These are phyloP conservation scores for Heptascelio sp. DNA, from an alignment of 2,888 invertebrate species.

Conservation along the genomic window DNA sequence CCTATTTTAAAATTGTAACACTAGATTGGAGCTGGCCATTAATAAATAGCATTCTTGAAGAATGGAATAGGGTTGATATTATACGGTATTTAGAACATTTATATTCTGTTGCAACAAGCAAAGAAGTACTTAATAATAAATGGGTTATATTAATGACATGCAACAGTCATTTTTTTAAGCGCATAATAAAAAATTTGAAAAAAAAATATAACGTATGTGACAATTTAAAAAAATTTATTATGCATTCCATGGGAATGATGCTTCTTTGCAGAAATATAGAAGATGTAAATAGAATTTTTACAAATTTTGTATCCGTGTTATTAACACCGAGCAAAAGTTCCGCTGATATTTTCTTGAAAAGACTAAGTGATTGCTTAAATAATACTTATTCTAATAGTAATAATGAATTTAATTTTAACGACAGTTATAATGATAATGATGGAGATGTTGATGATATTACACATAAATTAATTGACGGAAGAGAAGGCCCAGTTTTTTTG, in stretches of 20 bases:
- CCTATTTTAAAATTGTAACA: background rate
- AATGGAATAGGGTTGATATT: background rate
- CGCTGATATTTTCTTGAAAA: no score
- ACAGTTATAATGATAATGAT: no score
- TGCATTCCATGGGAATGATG: background rate
- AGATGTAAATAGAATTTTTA: background rate
- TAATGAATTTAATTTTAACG: no score
- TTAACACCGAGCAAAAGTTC: background rate
- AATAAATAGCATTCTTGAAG: background rate
- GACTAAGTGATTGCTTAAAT: no score
- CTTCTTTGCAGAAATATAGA: background rate
- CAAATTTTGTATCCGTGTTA: background rate
- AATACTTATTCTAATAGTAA: no score
- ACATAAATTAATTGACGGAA: no score
- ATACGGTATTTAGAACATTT: background rate
- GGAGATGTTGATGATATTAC: background rate
- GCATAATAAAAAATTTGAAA: background rate
- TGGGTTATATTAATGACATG: background rate
- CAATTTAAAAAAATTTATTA: background rate
- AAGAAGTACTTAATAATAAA: background rate
- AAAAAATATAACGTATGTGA: background rate
- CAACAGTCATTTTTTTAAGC: background rate
- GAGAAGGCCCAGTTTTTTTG: background rate
- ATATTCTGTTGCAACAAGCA: background rate
- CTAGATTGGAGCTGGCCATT: constrained; percentile 6